These are phyloP conservation scores for Oscheius sp. DNA, from an alignment of 2,888 invertebrate species.

Conservation along the genomic window DNA sequence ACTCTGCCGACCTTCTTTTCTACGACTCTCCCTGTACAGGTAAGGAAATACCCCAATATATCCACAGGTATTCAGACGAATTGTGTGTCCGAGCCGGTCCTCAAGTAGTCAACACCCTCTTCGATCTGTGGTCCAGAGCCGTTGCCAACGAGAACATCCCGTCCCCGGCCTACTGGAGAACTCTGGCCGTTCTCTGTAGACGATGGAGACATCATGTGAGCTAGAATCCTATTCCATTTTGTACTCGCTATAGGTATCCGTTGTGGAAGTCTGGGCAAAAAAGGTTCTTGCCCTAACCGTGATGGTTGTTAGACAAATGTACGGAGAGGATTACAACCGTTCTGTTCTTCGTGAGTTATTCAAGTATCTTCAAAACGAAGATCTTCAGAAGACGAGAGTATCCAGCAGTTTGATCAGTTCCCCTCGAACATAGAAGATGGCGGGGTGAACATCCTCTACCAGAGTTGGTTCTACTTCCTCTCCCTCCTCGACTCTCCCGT, in stretches of 20 bases:
- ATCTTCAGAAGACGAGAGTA: constrained; percentile 51
- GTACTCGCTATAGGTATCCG: constrained; percentile 56
- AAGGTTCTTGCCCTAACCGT: constrained; percentile 65
- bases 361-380: not conserved
- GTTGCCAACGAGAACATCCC: constrained; percentile 67
- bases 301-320: constrained; percentile 62
- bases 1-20: constrained; percentile 63
- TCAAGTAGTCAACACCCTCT: constrained; percentile 64
- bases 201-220: constrained; percentile 68
- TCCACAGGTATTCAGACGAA: constrained; percentile 50
- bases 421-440: constrained; percentile 49
- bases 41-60: constrained; percentile 13
- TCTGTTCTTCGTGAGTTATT: constrained; percentile 49
- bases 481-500: constrained; percentile 54
- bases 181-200: constrained; percentile 56
- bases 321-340: constrained; percentile 62
- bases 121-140: constrained; percentile 68
- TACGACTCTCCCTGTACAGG: constrained; percentile 59
- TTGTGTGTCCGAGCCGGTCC: constrained; percentile 62
- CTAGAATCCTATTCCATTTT: constrained; percentile 7
- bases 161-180: constrained; percentile 69
- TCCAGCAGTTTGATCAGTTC: constrained; percentile 42
- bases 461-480: constrained; percentile 58
- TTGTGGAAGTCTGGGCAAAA: constrained; percentile 70
- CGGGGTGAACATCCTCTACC: constrained; percentile 49